phyloP scores from a whole-genome alignment of 2,888 invertebrate genomes.

The Corythucha ciliata region DNA sequence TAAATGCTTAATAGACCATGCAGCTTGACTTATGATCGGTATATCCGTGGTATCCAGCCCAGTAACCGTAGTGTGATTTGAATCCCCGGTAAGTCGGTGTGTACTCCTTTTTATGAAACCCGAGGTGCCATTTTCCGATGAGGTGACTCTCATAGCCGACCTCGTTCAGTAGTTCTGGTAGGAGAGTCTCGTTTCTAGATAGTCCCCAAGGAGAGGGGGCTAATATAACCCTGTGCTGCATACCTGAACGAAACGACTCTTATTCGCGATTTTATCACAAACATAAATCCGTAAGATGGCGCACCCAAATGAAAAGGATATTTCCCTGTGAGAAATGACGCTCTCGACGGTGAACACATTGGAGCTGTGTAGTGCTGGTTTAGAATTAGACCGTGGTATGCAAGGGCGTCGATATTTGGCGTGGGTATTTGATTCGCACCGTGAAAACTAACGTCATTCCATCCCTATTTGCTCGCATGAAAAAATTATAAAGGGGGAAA shows the following conservation, averaged over 20 bases:
- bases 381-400: constrained; percentile 46
- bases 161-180: constrained; percentile 46
- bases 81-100: constrained; percentile 68
- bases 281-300: neutral
- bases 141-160: constrained; percentile 46
- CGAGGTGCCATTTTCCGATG: constrained; percentile 50
- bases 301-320: constrained; percentile 47
- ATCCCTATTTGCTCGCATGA: constrained; percentile 48
- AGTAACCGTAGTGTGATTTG: constrained; percentile 74
- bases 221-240: constrained; percentile 47
- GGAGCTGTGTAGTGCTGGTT: constrained; percentile 49
- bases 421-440: constrained; percentile 48
- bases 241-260: constrained; percentile 43
- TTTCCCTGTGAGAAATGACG: constrained; percentile 46
- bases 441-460: constrained; percentile 49
- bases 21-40: too few relatives aligned
- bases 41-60: constrained; percentile 73
- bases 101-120: constrained; percentile 46
- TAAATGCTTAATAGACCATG: too few relatives aligned
- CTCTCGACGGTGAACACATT: constrained; percentile 47
- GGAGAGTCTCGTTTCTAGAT: constrained; percentile 44
- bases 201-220: constrained; percentile 46
- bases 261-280: neutral
- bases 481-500: too few relatives aligned
- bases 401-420: constrained; percentile 48